Percentiles rank a stretch among this genome's conserved stretches.
These are phyloP conservation scores for Cydia fagiglandana DNA, from an alignment of 1,140 invertebrate species.

Conservation along the genomic window DNA sequence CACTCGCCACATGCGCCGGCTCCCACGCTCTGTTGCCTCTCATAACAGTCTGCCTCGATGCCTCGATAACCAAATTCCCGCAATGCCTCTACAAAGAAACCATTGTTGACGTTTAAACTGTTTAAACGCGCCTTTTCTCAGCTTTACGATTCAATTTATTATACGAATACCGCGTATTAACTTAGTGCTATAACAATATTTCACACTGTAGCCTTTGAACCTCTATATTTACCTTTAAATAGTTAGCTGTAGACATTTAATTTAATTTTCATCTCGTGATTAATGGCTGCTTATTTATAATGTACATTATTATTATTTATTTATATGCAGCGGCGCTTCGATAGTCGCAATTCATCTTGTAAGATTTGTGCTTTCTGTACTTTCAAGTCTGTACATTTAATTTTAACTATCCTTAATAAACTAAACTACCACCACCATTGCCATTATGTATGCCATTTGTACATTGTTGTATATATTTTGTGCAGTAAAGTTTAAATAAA, in stretches of 20 bases:
- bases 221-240: background rate
- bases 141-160: constrained; percentile 1
- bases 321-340: too few relatives aligned
- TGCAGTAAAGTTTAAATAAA: too few relatives aligned
- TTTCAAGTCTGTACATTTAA: too few relatives aligned
- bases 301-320: too few relatives aligned
- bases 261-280: background rate
- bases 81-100: background rate
- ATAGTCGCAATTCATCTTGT: too few relatives aligned
- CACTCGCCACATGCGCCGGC: background rate
- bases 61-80: background rate
- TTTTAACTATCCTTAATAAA: too few relatives aligned
- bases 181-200: background rate
- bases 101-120: constrained; percentile 8
- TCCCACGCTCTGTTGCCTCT: constrained; percentile 23
- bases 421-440: too few relatives aligned
- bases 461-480: too few relatives aligned
- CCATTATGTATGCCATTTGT: too few relatives aligned
- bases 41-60: constrained; percentile 10
- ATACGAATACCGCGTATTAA: background rate
- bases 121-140: background rate
- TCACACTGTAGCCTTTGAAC: background rate
- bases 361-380: too few relatives aligned
- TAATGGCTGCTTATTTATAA: too few relatives aligned
- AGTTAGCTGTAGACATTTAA: background rate